These are phyloP conservation scores for Ichneumon xanthorius DNA, from an alignment of 2,888 invertebrate genomes.

Conservation along the genomic window DNA sequence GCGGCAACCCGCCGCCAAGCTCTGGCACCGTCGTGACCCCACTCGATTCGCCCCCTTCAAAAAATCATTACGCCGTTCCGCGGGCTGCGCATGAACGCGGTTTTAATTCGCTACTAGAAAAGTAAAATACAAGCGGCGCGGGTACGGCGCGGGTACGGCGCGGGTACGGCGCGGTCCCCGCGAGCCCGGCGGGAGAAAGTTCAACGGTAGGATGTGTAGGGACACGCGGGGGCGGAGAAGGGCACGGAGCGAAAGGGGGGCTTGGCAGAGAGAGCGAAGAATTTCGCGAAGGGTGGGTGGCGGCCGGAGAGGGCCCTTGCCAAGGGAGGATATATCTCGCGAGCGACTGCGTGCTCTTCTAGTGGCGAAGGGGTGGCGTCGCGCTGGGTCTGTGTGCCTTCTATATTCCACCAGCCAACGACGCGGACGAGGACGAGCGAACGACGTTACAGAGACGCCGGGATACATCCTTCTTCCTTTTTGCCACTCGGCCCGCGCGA, in stretches of 20 bases:
- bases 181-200: constrained; percentile 67
- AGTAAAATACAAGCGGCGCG: constrained; percentile 71
- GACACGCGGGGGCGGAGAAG: constrained; percentile 27
- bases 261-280: constrained; percentile 53
- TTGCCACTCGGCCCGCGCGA: constrained; percentile 73
- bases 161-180: constrained; percentile 33
- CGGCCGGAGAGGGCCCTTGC: constrained; percentile 57
- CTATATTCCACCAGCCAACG: constrained; percentile 45
- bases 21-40: constrained; percentile 87
- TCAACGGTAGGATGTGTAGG: constrained; percentile 52
- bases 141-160: constrained; percentile 18
- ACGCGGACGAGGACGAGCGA: constrained; percentile 40
- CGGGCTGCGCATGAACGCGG: constrained; percentile 89
- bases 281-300: constrained; percentile 68
- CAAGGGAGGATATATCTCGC: constrained; percentile 62
- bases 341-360: constrained; percentile 60
- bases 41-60: constrained; percentile 92
- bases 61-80: constrained; percentile 93
- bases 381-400: constrained; percentile 57
- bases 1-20: constrained; percentile 81
- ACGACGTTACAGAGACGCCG: constrained; percentile 66
- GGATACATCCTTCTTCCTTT: constrained; percentile 69
- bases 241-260: constrained; percentile 42
- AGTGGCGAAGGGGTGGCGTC: constrained; percentile 66
- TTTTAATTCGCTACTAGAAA: constrained; percentile 84